Base-by-base conservation (phyloP, 2,113 vertebrate genomes). In the Mastomys coucha region DNA sequence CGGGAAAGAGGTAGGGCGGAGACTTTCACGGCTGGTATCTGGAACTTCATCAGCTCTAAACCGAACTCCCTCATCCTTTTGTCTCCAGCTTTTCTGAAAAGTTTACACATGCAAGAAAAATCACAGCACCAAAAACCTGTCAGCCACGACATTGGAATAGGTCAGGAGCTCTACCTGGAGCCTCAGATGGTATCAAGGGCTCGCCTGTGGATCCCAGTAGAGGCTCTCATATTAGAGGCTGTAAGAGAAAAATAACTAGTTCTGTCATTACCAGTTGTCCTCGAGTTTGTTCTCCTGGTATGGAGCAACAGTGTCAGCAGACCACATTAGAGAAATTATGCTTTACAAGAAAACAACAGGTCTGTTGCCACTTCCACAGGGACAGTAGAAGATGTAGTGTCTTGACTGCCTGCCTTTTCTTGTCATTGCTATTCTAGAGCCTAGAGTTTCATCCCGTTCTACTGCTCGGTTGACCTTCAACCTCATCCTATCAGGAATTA, bases 1-100 rank as follows among this genome's bases (percentile, higher is more conserved):
- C 97, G 91, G 95, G 98, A 53, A 91, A 98, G 95, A 96, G 95
- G 63, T 58, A 65, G 92, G 72, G 76, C 97, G 94, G 97, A 96
- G 95, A 95, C 93, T 76, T 39, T 77, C 0, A 4, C 42, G 89
- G 53, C 95, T 72, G 89, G 81, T n/a, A 0, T 96, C 53, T 70
- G 84, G 94, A 86, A 77, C 76, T 96, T 85, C 67, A 82, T 26
- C 67, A 96, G 84, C 95, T 96, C 28, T 81, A 94, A 96, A 97
- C 97, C 96, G 96, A 97, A 97, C 90, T 85, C 58, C 65, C 84
- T 87, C 28, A 31, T 94, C 89, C 65, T 80, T 95, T 73, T 86
- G 31, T 85, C 76, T 95, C 65, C 70, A 88, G 51, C 93, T 96
- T 94, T 94, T 91, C 69, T 49, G 14, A n/a, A 95, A 91, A 91